Evolutionary conservation across 1,140 invertebrate species (phyloP).

Genomic region (Archivesica marissinica): DNA sequence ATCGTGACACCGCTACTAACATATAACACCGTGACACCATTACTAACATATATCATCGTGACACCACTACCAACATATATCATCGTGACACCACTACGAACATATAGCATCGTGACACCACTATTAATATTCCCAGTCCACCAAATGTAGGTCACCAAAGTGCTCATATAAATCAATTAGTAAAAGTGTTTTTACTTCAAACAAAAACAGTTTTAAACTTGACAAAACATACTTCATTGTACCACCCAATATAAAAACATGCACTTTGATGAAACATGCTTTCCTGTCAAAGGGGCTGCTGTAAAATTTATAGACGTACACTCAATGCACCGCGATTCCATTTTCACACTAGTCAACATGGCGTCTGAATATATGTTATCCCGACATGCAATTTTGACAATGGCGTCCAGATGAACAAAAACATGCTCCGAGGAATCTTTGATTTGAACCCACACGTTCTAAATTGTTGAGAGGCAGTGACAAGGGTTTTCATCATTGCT

Average conservation of each 20-base stretch:
- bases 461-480: constrained; percentile 12
- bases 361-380: constrained; percentile 7
- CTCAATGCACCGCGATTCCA: constrained; percentile 14
- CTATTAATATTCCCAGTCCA: too few species aligned
- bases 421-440: constrained; percentile 7
- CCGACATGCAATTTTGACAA: constrained; percentile 36
- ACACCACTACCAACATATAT: too few species aligned
- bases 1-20: too few species aligned
- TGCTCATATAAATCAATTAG: too few species aligned
- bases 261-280: constrained; percentile 12
- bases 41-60: too few species aligned
- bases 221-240: constrained; percentile 13
- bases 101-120: too few species aligned
- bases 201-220: constrained; percentile 1
- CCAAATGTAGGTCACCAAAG: too few species aligned
- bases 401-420: constrained; percentile 4
- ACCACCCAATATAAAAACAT: constrained; percentile 25
- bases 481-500: constrained; percentile 41
- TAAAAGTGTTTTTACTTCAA: too few species aligned
- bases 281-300: neutral
- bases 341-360: constrained; percentile 14
- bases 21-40: too few species aligned
- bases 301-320: constrained; percentile 30
- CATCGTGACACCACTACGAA: too few species aligned
- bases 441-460: constrained; percentile 36